These are phyloP conservation scores for Rhabditophanes sp. DNA, from an alignment of 2,888 invertebrate genomes.

Conservation along the genomic window DNA sequence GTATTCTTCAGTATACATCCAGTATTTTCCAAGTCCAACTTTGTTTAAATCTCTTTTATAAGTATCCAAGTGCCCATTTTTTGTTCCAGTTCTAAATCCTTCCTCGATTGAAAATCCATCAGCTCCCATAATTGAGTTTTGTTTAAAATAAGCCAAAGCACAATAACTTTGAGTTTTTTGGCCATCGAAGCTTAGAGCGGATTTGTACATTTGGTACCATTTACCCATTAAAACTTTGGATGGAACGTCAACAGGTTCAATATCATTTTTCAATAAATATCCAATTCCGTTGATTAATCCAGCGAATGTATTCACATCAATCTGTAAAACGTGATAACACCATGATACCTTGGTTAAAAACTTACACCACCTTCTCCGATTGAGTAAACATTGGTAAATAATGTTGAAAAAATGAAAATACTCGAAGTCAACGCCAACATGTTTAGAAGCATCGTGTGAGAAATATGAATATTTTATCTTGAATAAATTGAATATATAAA, in stretches of 20 bases:
- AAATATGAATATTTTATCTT: too few relatives aligned
- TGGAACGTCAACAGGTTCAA: slow-evolving; percentile 41
- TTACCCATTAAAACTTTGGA: slow-evolving; percentile 39
- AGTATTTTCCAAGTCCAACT: slow-evolving; percentile 42
- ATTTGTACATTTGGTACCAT: slow-evolving; percentile 44
- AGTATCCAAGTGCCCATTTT: slow-evolving; percentile 43
- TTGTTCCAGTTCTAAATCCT: slow-evolving; percentile 40
- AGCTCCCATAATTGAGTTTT: slow-evolving; percentile 42
- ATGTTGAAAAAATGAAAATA: too few relatives aligned
- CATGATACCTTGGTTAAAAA: slow-evolving; percentile 2
- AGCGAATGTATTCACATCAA: slow-evolving; percentile 41
- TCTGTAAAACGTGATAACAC: slow-evolving; percentile 19
- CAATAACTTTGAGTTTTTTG: slow-evolving; percentile 44
- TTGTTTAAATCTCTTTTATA: slow-evolving; percentile 43
- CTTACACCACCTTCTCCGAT: slow-evolving; percentile 42
- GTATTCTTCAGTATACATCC: slow-evolving; percentile 45
- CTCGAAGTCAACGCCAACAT: too few relatives aligned
- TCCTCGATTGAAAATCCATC: slow-evolving; percentile 45
- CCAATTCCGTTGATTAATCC: slow-evolving; percentile 42
- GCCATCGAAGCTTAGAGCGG: slow-evolving; percentile 44
- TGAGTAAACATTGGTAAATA: slow-evolving; percentile 13
- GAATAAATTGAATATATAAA: too few relatives aligned
- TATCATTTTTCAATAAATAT: slow-evolving; percentile 36
- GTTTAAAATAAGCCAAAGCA: slow-evolving; percentile 43
- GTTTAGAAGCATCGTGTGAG: too few relatives aligned